Conservation (phyloP, 2,797 vertebrate species). For the Oreonectes daqikongensis region DNA sequence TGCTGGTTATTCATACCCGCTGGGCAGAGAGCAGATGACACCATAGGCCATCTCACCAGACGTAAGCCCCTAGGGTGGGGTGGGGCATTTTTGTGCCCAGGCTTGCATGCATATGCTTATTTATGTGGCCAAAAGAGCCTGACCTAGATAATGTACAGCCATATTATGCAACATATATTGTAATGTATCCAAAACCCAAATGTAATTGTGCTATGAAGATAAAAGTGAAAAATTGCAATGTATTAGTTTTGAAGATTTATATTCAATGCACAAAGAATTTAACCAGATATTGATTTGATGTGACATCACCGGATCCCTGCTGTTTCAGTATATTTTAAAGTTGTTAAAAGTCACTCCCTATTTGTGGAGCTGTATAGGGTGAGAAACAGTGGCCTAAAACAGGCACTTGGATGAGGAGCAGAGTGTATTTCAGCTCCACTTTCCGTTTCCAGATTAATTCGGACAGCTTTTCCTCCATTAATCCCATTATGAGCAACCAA, state of each 20-base stretch:
- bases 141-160: slow-evolving; percentile 35
- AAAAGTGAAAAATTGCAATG: too few relatives aligned
- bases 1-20: slow-evolving; percentile 63
- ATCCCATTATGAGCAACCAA: slow-evolving; percentile 61
- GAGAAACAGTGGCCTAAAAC: slow-evolving; percentile 36
- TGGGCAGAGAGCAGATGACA: slow-evolving; percentile 59
- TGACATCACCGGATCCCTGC: background rate
- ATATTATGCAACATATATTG: background rate
- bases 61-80: slow-evolving; percentile 49
- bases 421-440: slow-evolving; percentile 47
- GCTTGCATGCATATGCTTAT: slow-evolving; percentile 21
- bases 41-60: slow-evolving; percentile 42
- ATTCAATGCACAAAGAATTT: too few relatives aligned
- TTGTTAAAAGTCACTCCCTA: background rate
- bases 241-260: too few relatives aligned
- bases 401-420: slow-evolving; percentile 30
- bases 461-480: slow-evolving; percentile 60
- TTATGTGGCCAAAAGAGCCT: slow-evolving; percentile 41
- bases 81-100: slow-evolving; percentile 43
- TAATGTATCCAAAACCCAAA: background rate
- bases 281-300: background rate
- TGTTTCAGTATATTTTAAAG: background rate
- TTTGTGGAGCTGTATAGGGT: slow-evolving; percentile 18
- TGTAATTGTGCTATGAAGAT: too few relatives aligned
- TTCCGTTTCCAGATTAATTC: slow-evolving; percentile 59